These are phyloP conservation scores for Caenorhabditis panamensis DNA, from an alignment of 2,888 invertebrate species.

Conservation along the genomic window DNA sequence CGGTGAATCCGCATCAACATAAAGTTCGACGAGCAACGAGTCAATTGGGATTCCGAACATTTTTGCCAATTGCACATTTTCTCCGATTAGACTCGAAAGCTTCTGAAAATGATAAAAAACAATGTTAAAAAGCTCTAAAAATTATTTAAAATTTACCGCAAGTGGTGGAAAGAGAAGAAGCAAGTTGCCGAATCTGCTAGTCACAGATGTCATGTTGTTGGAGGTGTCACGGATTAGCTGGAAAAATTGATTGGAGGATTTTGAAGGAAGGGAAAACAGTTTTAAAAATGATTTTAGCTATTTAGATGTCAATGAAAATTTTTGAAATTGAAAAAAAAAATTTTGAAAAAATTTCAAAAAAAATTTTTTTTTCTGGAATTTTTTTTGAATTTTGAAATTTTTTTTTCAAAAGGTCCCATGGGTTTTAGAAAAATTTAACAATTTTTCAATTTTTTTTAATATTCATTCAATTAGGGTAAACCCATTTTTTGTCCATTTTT, in stretches of 20 bases:
- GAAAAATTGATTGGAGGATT: too few species aligned
- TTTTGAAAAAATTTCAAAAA: too few species aligned
- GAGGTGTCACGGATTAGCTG: slow-evolving; percentile 73
- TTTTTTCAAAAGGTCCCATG: too few species aligned
- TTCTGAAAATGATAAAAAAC: too few species aligned
- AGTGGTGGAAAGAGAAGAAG: slow-evolving; percentile 77
- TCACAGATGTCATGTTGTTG: slow-evolving; percentile 68
- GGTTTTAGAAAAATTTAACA: too few species aligned
- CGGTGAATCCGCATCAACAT: slow-evolving; percentile 66
- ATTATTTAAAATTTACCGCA: slow-evolving; percentile 66
- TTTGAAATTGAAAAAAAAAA: background rate
- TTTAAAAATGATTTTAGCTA: too few species aligned
- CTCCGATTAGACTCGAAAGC: slow-evolving; percentile 75
- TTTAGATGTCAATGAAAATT: too few species aligned
- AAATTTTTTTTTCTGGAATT: slow-evolving; percentile 6
- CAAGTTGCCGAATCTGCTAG: slow-evolving; percentile 77
- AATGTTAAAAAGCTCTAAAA: too few species aligned
- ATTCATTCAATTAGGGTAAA: too few species aligned
- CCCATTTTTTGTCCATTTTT: too few species aligned
- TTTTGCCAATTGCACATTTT: slow-evolving; percentile 78
- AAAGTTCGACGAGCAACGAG: slow-evolving; percentile 76
- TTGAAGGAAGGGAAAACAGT: slow-evolving; percentile 25
- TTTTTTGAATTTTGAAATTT: too few species aligned
- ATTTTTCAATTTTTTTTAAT: too few species aligned
- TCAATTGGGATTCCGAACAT: slow-evolving; percentile 79